Percentiles rank a stretch among this genome's conserved stretches.
Conservation (phyloP, 2,797 vertebrate genomes). For the Gephyroberyx darwinii region DNA sequence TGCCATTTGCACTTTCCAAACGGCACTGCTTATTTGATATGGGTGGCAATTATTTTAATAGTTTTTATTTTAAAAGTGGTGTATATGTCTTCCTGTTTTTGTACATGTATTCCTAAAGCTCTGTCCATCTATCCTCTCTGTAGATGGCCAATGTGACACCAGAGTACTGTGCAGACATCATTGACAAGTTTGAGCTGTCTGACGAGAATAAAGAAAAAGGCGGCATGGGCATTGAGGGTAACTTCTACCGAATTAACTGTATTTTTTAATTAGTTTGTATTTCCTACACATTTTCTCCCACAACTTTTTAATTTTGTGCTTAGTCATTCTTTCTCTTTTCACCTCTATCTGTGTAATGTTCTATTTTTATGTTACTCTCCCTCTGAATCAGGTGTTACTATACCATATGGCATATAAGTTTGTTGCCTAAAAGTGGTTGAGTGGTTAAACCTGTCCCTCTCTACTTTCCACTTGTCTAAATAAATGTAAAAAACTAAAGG, state of each 20-base stretch:
- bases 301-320: not conserved
- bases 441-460: no score
- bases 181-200: constrained; percentile 93
- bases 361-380: no score
- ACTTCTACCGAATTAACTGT: constrained; percentile 19
- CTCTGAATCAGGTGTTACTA: no score
- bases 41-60: constrained; percentile 19
- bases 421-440: no score
- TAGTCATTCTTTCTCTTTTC: not conserved
- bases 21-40: constrained; percentile 11
- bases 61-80: not conserved
- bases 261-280: constrained; percentile 1
- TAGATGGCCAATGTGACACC: constrained; percentile 92
- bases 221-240: constrained; percentile 95
- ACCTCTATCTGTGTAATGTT: not conserved
- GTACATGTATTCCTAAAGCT: not conserved
- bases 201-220: constrained; percentile 92
- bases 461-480: no score
- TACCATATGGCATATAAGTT: no score
- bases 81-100: not conserved
- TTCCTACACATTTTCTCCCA: not conserved
- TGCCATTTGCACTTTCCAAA: constrained; percentile 1
- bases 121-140: constrained; percentile 10
- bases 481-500: no score
- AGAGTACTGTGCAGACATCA: constrained; percentile 91